A percentile compares a stretch with the other conserved stretches of the same genome.
phyloP scores from a whole-genome alignment of 2,888 invertebrate species.

The Dicyrtoma fusca region DNA sequence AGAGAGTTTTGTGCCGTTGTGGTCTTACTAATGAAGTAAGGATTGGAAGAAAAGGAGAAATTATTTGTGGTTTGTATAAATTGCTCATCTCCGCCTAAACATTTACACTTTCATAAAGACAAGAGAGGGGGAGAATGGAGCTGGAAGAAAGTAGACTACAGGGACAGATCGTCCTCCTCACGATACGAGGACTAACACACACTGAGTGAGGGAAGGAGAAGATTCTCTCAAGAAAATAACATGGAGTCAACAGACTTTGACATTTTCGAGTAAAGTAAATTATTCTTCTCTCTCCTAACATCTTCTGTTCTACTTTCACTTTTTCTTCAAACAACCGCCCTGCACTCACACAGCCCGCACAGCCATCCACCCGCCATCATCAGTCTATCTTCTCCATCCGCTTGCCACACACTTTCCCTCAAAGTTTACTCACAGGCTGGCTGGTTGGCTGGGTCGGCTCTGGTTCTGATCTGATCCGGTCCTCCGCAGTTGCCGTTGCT shows the following conservation, averaged over 20 bases:
- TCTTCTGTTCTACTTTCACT: neutral
- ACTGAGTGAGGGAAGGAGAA: no score
- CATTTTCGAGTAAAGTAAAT: slow-evolving; percentile 14
- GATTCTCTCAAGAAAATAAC: neutral
- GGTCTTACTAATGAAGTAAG: neutral
- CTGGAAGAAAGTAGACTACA: neutral
- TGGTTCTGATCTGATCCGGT: slow-evolving; percentile 10
- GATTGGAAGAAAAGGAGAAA: neutral
- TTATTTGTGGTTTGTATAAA: slow-evolving; percentile 9
- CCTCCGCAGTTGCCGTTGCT: neutral
- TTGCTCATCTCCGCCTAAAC: slow-evolving; percentile 2
- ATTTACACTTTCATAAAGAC: neutral
- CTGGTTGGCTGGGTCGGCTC: slow-evolving; percentile 1
- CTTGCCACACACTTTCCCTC: neutral
- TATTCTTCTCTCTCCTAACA: slow-evolving; percentile 16
- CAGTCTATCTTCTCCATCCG: no score
- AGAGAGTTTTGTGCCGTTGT: neutral
- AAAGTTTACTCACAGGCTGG: neutral
- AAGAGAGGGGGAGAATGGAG: neutral
- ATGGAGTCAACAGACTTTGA: slow-evolving; percentile 7
- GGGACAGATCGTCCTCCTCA: neutral
- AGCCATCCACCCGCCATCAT: no score
- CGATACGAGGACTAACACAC: no score
- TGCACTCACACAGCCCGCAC: no score
- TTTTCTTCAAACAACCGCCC: neutral